Evolutionary conservation across 2,113 vertebrate genomes (phyloP).

Genomic region (Tretioscincus oriximinensis): DNA sequence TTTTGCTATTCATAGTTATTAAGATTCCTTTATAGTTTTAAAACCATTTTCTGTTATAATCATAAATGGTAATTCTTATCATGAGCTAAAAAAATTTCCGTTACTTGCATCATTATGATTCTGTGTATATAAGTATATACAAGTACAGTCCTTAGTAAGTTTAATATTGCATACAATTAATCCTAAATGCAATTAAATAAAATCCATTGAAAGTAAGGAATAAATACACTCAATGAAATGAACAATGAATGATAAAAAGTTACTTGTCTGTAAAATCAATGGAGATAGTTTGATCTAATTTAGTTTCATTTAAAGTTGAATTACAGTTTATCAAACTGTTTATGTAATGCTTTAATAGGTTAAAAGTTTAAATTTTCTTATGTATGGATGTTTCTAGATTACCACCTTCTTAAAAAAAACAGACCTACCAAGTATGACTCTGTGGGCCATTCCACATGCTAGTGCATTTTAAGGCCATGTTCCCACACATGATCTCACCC

Average conservation of each 20-base stretch:
- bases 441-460: too few species aligned
- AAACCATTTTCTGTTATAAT: not conserved
- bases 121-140: not conserved
- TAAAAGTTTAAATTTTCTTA: constrained; percentile 32
- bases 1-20: not conserved
- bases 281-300: too few species aligned
- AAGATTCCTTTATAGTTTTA: not conserved
- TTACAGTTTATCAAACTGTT: too few species aligned
- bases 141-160: not conserved
- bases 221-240: not conserved
- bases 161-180: not conserved
- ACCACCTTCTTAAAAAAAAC: constrained; percentile 24
- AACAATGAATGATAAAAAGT: not conserved
- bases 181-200: not conserved
- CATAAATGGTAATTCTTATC: not conserved
- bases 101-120: not conserved
- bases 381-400: constrained; percentile 47
- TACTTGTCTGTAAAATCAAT: too few species aligned
- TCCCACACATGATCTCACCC: too few species aligned
- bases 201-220: not conserved
- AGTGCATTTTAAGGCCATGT: too few species aligned
- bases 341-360: constrained; percentile 57
- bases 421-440: not conserved
- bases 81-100: not conserved
- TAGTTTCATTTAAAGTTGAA: too few species aligned